Conservation (phyloP, 1,140 invertebrate species). For the Phenacoccus solenopsis region DNA sequence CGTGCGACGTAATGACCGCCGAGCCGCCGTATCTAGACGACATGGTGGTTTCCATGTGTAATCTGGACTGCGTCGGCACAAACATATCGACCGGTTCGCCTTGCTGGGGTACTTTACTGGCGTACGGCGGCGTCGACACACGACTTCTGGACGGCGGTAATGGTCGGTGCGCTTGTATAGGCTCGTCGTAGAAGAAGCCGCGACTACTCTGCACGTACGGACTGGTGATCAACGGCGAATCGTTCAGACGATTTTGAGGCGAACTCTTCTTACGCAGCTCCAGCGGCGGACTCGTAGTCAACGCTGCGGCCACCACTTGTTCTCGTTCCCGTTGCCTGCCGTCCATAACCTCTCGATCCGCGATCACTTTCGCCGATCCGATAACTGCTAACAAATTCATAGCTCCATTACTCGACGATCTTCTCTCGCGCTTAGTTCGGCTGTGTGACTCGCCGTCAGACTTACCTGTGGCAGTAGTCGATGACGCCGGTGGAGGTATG, state of each 20-base stretch:
- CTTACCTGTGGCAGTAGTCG: not conserved
- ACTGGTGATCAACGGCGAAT: conserved; percentile 57
- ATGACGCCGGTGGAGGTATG: not conserved
- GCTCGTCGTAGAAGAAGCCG: conserved; percentile 40
- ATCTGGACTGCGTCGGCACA: conserved; percentile 35
- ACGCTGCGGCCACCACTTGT: not conserved
- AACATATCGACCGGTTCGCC: conserved; percentile 46
- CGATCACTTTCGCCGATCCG: not conserved
- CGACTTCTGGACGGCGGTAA: conserved; percentile 32
- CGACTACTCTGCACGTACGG: conserved; percentile 40
- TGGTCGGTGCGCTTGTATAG: conserved; percentile 36
- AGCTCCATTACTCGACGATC: too few species aligned
- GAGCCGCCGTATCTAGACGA: not conserved
- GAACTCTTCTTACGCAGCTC: conserved; percentile 34
- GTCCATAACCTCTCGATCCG: not conserved
- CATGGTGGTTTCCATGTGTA: not conserved
- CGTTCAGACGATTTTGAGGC: conserved; percentile 43
- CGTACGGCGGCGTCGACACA: conserved; percentile 53
- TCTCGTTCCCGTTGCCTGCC: not conserved
- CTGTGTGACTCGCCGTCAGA: not conserved
- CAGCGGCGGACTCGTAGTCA: conserved; percentile 41
- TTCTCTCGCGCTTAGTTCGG: not conserved
- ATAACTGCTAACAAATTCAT: not conserved
- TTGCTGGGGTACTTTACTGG: conserved; percentile 46
- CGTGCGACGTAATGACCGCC: not conserved